Evolutionary conservation across 2,888 invertebrate genomes (phyloP), one percentile per base, ranked within the genome.

Genomic region (Lycocerus yunnanus): DNA sequence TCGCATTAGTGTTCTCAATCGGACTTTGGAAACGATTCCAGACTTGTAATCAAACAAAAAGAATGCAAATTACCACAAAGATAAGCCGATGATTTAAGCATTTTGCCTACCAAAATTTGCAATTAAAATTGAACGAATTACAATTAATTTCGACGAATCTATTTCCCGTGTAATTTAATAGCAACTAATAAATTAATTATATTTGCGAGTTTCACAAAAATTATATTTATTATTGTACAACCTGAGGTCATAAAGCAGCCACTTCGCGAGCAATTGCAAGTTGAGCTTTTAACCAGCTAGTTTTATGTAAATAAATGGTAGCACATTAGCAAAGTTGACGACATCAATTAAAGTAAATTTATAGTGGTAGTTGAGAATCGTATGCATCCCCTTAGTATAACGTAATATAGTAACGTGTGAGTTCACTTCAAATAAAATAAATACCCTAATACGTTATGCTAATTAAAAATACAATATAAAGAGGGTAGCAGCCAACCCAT

Each of bases 281-380:
- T 43, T 43, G 43, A 77, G 69, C 69, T 76, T 80, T 80, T 80
- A 80, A 79, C 78, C 78, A 79, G 77, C 70, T 77, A 79, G 75
- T 77, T 79, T n/a, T 79, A 75, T 78, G 78, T 76, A 79, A 79
- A 80, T 82, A 80, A 80, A 80, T 80, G 80, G 80, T 80, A 81
- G 81, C 83, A 80, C 83, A 83, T 84, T 84, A 84, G 81, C 79
- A 79, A 81, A 84, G 82, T 83, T 84, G 85, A 85, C 84, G 84
- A 83, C 83, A 78, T 83, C 84, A 84, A 84, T 85, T 84, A 85
- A 85, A 84, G 84, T 84, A 18, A 85, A 85, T 85, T 85, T 85
- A 85, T 85, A 81, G 43, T 43, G 43, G 84, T 79, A 81, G 79
- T 82, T 82, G 77, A 76, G 77, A 76, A 75, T 78, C 73, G 76